Evolutionary conservation across 2,797 vertebrate species (phyloP), one percentile per base, ranked within the genome.

Genomic region (Capromys pilorides): DNA sequence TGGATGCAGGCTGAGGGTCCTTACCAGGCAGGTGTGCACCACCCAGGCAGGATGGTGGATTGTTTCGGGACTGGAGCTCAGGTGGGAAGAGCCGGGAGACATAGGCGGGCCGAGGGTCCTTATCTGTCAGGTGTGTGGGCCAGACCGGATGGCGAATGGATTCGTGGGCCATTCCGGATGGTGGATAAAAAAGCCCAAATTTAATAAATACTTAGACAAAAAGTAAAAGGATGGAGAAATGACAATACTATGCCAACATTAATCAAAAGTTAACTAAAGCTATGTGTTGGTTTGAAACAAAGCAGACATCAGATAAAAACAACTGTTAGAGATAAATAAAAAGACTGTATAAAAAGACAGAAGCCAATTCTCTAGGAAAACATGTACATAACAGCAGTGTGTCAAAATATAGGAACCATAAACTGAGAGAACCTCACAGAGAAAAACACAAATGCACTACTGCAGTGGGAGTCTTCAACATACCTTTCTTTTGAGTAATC

Each of bases 401-500:
- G 79, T 90, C 24, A 90, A 96, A 92, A 77, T 36, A 57, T 5
- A 83, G 36, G 28, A 49, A 83, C 28, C 24, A 66, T 92, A 62
- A 57, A n/a, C 7, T 28, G 28, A 59, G 41, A 90, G 51, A 93
- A 82, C 16, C 11, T 2, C 36, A 57, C 79, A 21, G 49, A 92
- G 73, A 93, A 95, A 95, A 92, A 61, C 79, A 75, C 31, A 86
- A 84, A 93, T 62, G 18, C 2, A n/a, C 36, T 14, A n/a, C 54
- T 92, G 14, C 3, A 57, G 28, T 1, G 54, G 61, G 36, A 64
- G 26, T 86, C 3, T 45, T 82, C 31, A 78, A 33, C 59, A 69
- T 4, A 61, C 77, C 9, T 0, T 24, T 71, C 39, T 81, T 49
- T 81, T 77, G 61, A 87, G 84, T 78, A 95, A 94, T 1, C 83